Evolutionary conservation across 2,113 vertebrate species (phyloP), one percentile per base, ranked within the genome.

Genomic region (Probosciger aterrimus): DNA sequence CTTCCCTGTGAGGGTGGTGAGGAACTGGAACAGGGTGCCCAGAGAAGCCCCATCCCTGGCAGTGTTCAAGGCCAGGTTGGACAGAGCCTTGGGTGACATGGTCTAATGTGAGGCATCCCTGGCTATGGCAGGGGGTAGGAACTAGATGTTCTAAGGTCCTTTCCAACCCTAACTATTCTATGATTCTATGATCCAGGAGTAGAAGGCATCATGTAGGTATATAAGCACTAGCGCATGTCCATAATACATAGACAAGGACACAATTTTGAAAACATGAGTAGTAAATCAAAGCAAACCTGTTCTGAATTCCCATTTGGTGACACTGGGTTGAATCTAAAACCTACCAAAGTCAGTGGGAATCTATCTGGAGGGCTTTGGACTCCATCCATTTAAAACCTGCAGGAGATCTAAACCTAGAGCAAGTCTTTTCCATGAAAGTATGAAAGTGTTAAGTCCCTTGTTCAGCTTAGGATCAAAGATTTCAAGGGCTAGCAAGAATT

Each of bases 171-270:
- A 35, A 35, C 22, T 24, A 14, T 35, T n/a, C 57, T 24, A 24
- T 24, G 14, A 35, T 10, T 35, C 57, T 24, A 59, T 59, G 78
- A 71, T 52, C 9, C 28, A 84, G 69, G 64, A 75, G 15, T n/a
- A 11, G 33, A 52, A 49, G 18, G 7, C 9, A 33, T 24, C 15
- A 9, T 18, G 0, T 11, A 46, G 64, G 18, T 53, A 5, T 27
- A 0, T 10, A 49, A 79, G 6, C 33, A n/a, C 2, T 15, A 44
- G 10, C 1, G 1, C 4, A 1, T 43, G 8, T n/a, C 17, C 41
- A 37, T 82, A 68, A 68, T 18, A n/a, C 0, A 4, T 6, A 50
- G 70, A 27, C 4, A n/a, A 53, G 20, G 10, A 12, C 11, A 9
- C 3, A 30, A 4, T 39, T 88, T 31, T 39, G 2, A 16, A 43